Conservation (phyloP, 2,113 vertebrate species). For the Sceloporus undulatus region DNA sequence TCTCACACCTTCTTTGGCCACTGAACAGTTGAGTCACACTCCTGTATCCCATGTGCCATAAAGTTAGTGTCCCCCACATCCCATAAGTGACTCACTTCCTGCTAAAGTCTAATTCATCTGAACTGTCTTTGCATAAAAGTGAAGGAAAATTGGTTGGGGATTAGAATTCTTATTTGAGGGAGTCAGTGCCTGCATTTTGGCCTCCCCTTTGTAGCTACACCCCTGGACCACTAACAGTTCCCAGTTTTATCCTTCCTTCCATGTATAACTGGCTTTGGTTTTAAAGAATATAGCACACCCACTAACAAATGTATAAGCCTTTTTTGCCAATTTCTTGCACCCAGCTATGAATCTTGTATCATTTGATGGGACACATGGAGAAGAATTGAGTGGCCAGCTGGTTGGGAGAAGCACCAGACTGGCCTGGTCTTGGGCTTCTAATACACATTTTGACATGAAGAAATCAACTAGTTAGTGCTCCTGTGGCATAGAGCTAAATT, state of each 20-base stretch:
- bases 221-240: too few relatives aligned
- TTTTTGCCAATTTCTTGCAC: background rate
- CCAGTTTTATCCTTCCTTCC: too few relatives aligned
- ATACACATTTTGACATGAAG: too few relatives aligned
- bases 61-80: background rate
- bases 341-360: background rate
- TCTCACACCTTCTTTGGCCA: background rate
- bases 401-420: too few relatives aligned
- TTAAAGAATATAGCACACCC: background rate
- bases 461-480: too few relatives aligned
- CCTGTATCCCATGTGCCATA: background rate
- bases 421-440: too few relatives aligned
- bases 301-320: background rate
- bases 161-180: too few relatives aligned
- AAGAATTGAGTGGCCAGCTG: background rate
- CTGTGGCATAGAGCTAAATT: too few relatives aligned
- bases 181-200: too few relatives aligned
- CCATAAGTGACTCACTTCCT: slow-evolving; percentile 1
- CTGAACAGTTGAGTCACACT: background rate
- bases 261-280: too few relatives aligned
- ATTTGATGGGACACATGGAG: background rate
- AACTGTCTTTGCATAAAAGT: slow-evolving; percentile 1
- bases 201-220: too few relatives aligned
- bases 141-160: too few relatives aligned
- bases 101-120: background rate